A percentile compares a stretch with the other conserved stretches of the same genome.
Conservation (phyloP, 2,797 vertebrate species). For the Channa striata region DNA sequence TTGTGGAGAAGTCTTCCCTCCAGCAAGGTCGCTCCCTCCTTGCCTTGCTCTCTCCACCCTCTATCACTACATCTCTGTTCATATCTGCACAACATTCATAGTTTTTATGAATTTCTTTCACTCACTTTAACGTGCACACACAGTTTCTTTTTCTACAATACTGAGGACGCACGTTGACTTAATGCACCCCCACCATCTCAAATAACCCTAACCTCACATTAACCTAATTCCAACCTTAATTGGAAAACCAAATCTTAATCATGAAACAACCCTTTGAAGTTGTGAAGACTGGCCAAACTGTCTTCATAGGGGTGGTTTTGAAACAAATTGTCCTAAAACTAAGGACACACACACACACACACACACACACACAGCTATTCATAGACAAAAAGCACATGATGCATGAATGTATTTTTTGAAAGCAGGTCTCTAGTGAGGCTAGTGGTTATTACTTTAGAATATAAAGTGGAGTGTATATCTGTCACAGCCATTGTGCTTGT, state of each 20-base stretch:
- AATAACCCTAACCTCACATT: background rate
- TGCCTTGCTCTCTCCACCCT: constrained; percentile 33
- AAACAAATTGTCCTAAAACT: background rate
- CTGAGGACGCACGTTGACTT: background rate
- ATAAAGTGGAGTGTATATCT: constrained; percentile 51
- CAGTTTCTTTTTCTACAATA: background rate
- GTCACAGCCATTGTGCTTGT: background rate
- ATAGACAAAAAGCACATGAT: constrained; percentile 25
- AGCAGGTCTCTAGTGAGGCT: constrained; percentile 44
- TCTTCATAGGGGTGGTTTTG: no score
- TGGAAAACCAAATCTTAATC: background rate
- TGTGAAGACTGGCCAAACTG: background rate
- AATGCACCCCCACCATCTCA: no score
- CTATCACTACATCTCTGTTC: constrained; percentile 40
- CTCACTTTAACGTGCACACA: background rate
- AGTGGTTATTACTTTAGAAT: constrained; percentile 43
- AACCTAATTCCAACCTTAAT: background rate
- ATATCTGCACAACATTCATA: constrained; percentile 38
- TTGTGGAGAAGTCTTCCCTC: constrained; percentile 70
- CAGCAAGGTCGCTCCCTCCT: constrained; percentile 75
- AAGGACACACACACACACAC: background rate
- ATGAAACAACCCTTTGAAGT: background rate
- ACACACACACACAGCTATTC: background rate
- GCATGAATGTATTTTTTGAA: constrained; percentile 41
- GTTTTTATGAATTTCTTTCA: constrained; percentile 20